These are phyloP conservation scores for Chondrosia reniformis DNA, from an alignment of 37 sponge, comb jelly and placozoan genomes.

Conservation along the genomic window DNA sequence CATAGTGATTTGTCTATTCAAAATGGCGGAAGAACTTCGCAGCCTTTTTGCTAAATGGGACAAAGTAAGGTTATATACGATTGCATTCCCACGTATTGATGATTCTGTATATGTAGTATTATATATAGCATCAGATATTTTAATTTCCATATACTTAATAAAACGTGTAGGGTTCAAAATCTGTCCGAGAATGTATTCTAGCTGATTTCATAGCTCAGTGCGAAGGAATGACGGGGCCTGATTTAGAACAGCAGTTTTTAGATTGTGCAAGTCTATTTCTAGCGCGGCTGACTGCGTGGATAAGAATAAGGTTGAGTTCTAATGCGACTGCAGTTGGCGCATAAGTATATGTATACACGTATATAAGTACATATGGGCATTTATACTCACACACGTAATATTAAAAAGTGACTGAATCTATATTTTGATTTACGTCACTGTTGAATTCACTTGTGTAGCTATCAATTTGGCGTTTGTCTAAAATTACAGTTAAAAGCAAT, in stretches of 20 bases:
- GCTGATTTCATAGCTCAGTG: constrained; percentile 71
- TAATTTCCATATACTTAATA: too few species aligned
- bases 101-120: too few species aligned
- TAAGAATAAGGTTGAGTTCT: constrained; percentile 94
- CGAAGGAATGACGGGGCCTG: constrained; percentile 80
- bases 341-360: not conserved
- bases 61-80: too few species aligned
- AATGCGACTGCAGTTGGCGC: not conserved
- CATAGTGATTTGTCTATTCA: too few species aligned
- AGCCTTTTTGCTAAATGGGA: too few species aligned
- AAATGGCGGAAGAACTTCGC: too few species aligned
- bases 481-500: constrained; percentile 70
- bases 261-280: constrained; percentile 96
- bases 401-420: not conserved
- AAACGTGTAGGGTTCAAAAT: constrained; percentile 75
- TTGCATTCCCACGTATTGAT: too few species aligned
- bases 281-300: constrained; percentile 91
- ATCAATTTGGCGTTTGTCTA: constrained; percentile 70
- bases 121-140: too few species aligned
- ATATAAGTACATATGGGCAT: not conserved
- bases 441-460: constrained; percentile 35
- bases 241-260: constrained; percentile 85
- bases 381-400: not conserved
- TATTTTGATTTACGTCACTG: constrained; percentile 7
- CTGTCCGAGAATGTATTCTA: constrained; percentile 64